A percentile compares a stretch with the other conserved stretches of the same genome.
These are phyloP conservation scores for Myioborus miniatus DNA, from an alignment of 2,797 vertebrate genomes.

Conservation along the genomic window DNA sequence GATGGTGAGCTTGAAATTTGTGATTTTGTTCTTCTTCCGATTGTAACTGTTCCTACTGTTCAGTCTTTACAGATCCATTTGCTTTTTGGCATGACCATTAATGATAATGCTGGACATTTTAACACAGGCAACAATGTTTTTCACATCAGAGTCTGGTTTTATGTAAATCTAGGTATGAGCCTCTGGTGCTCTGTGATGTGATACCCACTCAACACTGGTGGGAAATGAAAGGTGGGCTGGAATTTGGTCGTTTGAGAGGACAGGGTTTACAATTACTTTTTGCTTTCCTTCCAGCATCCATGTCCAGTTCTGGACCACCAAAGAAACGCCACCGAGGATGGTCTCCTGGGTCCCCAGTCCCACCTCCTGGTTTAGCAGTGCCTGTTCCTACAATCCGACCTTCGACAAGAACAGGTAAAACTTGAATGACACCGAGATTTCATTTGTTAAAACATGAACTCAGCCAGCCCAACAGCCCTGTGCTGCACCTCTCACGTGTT, in stretches of 20 bases:
- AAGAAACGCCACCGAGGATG: slow-evolving; percentile 97
- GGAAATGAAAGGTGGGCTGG: not conserved
- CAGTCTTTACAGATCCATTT: not conserved
- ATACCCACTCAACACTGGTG: fast-evolving
- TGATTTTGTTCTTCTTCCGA: not conserved
- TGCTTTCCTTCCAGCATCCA: slow-evolving; percentile 71
- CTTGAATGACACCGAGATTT: not conserved
- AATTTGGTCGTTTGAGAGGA: not conserved
- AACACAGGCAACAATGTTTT: not conserved
- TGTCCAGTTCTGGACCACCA: slow-evolving; percentile 90
- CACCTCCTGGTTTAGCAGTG: slow-evolving; percentile 80
- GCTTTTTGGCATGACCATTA: not conserved
- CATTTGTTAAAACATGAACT: not conserved
- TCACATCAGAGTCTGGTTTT: not conserved
- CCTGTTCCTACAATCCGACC: slow-evolving; percentile 87
- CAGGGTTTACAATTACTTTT: not conserved
- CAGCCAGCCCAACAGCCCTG: not conserved
- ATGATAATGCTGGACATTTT: not conserved
- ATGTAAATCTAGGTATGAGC: not conserved
- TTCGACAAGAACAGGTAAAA: slow-evolving; percentile 84
- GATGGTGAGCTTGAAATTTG: not conserved
- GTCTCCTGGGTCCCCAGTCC: slow-evolving; percentile 85
- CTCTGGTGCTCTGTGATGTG: not conserved
- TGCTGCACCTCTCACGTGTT: not conserved
- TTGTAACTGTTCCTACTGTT: not conserved